Evolutionary conservation across 2,797 vertebrate species (phyloP), one percentile per base, ranked within the genome.

Genomic region (Hippocampus kuda): DNA sequence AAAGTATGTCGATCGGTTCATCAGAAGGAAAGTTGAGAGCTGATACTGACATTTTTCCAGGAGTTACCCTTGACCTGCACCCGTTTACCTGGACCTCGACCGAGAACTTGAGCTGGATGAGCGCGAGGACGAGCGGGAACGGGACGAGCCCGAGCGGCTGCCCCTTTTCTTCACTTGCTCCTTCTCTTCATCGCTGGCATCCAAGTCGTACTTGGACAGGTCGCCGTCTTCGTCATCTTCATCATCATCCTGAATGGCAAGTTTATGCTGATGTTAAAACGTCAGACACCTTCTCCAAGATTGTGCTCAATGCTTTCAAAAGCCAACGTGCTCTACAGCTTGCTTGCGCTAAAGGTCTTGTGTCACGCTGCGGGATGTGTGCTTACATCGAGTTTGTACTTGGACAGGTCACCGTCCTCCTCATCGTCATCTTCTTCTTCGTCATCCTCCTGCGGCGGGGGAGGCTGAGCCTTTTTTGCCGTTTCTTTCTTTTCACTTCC

Each of bases 1-100:
- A 70, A 68, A 76, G 68, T 51, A 83, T 65, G 72, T 66, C 67
- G 79, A 85, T 81, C 72, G 82, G 83, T 81, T 84, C 77, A 89
- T 83, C 88, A 87, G 93, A 93, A 92, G 88, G 89, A 95, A 94
- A 92, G 91, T 93, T 92, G 90, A 61, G 63, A 91, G 84, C 91
- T 94, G 96, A 98, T 98, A 98, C 96, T 96, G 95, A 99, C 97
- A 98, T 99, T 99, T 99, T 98, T 93, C 93, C 94, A 89, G 94
- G 91, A 83, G 96, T 99, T 95, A 98, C 97, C 97, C 96, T 97
- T 93, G 96, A 96, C 95, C 95, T 98, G 95, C 93, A 96, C 95
- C 95, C 96, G 93, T 99, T 99, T 99, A 99, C 97, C 97, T 98
- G 96, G 97, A 99, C 97, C 97, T 97, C 88, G 97, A 99, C 97